Conservation (phyloP, 2,113 vertebrate genomes). For the Dasyprocta punctata region DNA sequence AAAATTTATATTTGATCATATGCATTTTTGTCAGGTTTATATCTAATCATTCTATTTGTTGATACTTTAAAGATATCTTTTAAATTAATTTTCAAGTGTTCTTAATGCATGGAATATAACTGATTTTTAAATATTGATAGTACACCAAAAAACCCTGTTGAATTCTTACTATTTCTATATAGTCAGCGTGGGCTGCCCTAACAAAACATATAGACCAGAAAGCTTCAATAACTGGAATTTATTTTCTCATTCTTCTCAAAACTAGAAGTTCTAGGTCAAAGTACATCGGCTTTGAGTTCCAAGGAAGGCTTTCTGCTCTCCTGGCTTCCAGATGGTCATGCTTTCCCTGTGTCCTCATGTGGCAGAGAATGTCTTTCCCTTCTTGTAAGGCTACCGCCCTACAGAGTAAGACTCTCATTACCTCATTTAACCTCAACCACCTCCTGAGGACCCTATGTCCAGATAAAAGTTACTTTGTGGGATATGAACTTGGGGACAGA, state of each 20-base stretch:
- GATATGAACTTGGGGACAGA: not conserved
- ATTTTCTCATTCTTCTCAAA: not conserved
- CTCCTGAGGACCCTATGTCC: not conserved
- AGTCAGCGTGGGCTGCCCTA: not conserved
- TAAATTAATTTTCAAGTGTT: not conserved
- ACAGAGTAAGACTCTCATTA: not conserved
- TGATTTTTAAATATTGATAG: not conserved
- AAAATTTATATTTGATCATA: not conserved
- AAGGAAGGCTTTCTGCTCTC: not conserved
- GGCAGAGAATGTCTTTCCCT: accelerated
- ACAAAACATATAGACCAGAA: not conserved
- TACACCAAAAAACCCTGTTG: not conserved
- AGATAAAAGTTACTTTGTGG: not conserved
- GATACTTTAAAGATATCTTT: not conserved
- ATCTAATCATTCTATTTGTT: not conserved
- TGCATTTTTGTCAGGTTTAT: not conserved
- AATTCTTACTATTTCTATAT: not conserved
- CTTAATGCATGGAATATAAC: not conserved
- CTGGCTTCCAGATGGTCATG: no score
- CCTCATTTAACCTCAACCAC: not conserved
- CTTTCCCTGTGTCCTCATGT: no score
- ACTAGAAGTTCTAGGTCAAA: not conserved
- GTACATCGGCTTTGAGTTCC: not conserved
- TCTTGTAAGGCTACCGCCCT: not conserved
- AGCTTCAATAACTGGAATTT: not conserved